Percentiles rank a stretch among this genome's conserved stretches.
phyloP scores from a whole-genome alignment of 2,888 invertebrate species.

The Odontothrips loti region DNA sequence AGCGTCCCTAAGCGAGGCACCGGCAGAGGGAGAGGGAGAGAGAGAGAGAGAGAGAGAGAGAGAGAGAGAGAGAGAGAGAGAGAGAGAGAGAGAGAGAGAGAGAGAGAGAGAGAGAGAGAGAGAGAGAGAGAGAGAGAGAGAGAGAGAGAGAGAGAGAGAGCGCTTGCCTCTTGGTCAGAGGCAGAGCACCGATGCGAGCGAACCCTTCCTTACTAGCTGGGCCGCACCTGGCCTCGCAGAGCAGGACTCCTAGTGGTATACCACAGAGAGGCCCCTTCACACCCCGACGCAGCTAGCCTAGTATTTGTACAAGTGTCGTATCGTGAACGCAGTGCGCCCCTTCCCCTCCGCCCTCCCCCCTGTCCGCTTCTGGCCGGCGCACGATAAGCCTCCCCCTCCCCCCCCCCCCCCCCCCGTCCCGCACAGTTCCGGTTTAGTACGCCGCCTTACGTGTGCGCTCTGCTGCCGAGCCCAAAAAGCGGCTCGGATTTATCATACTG shows the following conservation, averaged over 20 bases:
- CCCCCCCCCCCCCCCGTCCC: background rate
- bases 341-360: background rate
- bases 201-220: no score
- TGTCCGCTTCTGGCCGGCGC: background rate
- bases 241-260: no score
- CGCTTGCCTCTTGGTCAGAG: no score
- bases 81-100: no score
- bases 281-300: no score
- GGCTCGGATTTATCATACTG: background rate
- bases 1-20: background rate
- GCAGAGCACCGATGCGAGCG: no score
- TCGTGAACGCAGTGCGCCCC: background rate
- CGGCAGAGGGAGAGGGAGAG: background rate
- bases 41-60: conserved; percentile 24
- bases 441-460: no score
- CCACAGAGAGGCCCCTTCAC: no score
- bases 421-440: background rate
- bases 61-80: conserved; percentile 20
- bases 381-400: background rate
- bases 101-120: no score
- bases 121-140: no score
- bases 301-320: background rate
- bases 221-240: no score
- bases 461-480: background rate
- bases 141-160: no score